Base-by-base conservation (phyloP, 2,888 invertebrate genomes). In the Chouioia cunea region DNA sequence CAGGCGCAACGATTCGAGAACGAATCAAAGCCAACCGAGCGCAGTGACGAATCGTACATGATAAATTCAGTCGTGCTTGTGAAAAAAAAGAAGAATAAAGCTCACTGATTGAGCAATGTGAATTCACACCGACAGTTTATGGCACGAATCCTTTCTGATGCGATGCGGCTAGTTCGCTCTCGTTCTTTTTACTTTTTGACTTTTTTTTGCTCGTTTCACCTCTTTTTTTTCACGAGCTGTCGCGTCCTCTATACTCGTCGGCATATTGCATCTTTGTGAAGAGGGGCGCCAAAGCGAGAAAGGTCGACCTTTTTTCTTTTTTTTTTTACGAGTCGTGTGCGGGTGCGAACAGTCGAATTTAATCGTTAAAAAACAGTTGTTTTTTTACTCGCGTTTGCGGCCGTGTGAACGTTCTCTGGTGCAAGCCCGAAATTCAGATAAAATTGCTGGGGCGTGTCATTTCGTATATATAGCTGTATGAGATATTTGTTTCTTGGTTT, bases 1-100 rank as follows among this genome's bases (percentile, higher is more conserved):
- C 43, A 71, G 22, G 50, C 54, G 47, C 54, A 23, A 48, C 20
- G 60, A 65, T 60, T 70, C 52, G 16, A 50, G 44, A 14, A n/a
- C 60, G 66, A 52, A 47, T 60, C 65, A 59, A 64, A 64, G 65
- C 59, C 65, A 47, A 50, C 54, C 44, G n/a, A 62, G 16, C 54
- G 46, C 60, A 4, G 43, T 27, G 27, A 53, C 43, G 62, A 62
- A 67, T 73, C 70, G 73, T 59, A 64, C 70, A 70, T 73, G 73
- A 73, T 70, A 70, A 70, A 73, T 73, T 70, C 60, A 70, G 27
- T 73, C 47, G 58, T 14, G 44, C 10, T 4, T n/a, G 44, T 10
- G 48, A 16, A 47, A 22, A 27, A 56, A 47, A 48, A 22, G 18
- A 48, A 57, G 22, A 65, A 66, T 62, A 62, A 52, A 50, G 46